Percentiles rank a stretch among this genome's conserved stretches.
These are phyloP conservation scores for Druon quercuslanigerum DNA, from an alignment of 1,140 invertebrate genomes.

Conservation along the genomic window DNA sequence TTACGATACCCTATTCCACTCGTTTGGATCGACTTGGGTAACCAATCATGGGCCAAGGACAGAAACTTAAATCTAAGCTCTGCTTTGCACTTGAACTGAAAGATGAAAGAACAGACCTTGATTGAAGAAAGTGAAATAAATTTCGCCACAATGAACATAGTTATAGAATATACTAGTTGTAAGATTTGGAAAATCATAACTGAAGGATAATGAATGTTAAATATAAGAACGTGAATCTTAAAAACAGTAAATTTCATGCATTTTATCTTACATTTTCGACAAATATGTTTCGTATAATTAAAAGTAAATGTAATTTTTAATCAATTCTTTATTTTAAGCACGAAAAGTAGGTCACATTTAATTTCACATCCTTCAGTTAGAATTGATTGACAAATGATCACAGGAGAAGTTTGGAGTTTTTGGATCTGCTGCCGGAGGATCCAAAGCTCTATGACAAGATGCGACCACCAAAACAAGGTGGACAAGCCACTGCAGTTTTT, in stretches of 20 bases:
- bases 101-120: slow-evolving; percentile 11
- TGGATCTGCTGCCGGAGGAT: slow-evolving; percentile 90
- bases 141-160: background rate
- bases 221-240: background rate
- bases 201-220: background rate
- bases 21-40: slow-evolving; percentile 15
- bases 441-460: slow-evolving; percentile 92
- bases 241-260: background rate
- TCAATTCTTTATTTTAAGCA: background rate
- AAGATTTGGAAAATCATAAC: too few species aligned
- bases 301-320: too few species aligned
- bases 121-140: slow-evolving; percentile 30
- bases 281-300: too few species aligned
- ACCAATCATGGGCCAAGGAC: slow-evolving; percentile 20
- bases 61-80: slow-evolving; percentile 25
- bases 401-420: slow-evolving; percentile 85
- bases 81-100: slow-evolving; percentile 1
- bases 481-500: slow-evolving; percentile 88
- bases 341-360: background rate
- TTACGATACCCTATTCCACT: background rate
- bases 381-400: background rate
- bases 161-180: too few species aligned
- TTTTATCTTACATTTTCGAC: too few species aligned
- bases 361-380: background rate
- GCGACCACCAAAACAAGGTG: slow-evolving; percentile 91